Conservation (phyloP, 2,113 vertebrate genomes). For the Camelus dromedarius region DNA sequence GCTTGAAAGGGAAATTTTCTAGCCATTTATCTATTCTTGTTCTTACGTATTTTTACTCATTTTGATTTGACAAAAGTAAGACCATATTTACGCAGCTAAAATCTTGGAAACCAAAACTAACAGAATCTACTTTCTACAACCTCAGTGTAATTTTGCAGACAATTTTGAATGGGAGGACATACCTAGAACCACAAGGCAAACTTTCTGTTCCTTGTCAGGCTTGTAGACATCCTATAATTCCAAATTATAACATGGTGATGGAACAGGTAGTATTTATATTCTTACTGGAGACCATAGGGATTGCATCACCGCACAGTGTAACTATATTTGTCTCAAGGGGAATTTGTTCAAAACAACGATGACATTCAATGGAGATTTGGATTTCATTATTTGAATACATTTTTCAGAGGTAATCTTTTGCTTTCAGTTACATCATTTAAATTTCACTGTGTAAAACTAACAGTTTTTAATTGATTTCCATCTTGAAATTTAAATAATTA, state of each 20-base stretch:
- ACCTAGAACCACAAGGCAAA: background rate
- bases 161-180: background rate
- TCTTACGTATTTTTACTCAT: background rate
- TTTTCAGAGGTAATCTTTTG: background rate
- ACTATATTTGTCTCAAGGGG: slow-evolving; percentile 60
- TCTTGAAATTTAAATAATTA: background rate
- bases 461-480: background rate
- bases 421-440: background rate
- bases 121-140: background rate
- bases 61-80: background rate
- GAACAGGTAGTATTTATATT: background rate
- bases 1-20: background rate
- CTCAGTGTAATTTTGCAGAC: background rate
- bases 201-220: background rate
- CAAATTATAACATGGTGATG: background rate
- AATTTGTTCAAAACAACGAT: background rate
- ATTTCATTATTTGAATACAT: background rate
- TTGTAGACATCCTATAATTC: background rate
- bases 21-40: background rate
- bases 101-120: background rate
- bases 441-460: background rate
- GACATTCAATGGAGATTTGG: background rate
- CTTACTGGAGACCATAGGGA: slow-evolving; percentile 26
- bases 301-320: background rate
- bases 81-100: background rate